These are phyloP conservation scores for Andrena bicolor DNA, from an alignment of 2,888 invertebrate species.

Conservation along the genomic window DNA sequence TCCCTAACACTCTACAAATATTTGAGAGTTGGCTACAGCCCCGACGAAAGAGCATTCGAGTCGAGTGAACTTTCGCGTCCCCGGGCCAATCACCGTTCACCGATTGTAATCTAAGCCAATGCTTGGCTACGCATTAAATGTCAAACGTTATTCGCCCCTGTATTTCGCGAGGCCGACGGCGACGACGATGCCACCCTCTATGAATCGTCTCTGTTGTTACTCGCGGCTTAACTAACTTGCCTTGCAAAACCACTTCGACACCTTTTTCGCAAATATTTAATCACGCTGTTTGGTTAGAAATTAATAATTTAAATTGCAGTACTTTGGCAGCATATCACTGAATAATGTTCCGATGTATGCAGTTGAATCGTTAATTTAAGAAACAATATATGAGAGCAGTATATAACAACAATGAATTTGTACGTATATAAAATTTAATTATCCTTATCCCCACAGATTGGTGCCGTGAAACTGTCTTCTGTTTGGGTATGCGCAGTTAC, in stretches of 20 bases:
- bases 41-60: conserved; percentile 73
- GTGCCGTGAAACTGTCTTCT: no score
- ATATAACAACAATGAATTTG: no score
- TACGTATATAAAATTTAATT: no score
- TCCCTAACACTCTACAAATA: conserved; percentile 74
- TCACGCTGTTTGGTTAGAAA: conserved; percentile 49
- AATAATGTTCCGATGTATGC: no score
- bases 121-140: conserved; percentile 81
- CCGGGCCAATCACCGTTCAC: conserved; percentile 71
- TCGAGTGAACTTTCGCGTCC: conserved; percentile 75
- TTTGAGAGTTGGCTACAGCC: conserved; percentile 70
- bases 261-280: conserved; percentile 69
- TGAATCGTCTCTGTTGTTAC: conserved; percentile 38
- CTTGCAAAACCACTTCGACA: conserved; percentile 72
- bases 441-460: no score
- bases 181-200: conserved; percentile 53
- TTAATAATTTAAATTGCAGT: conserved; percentile 18
- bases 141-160: conserved; percentile 80
- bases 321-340: no score
- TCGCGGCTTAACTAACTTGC: conserved; percentile 38
- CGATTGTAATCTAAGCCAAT: conserved; percentile 76
- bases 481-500: no score
- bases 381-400: no score
- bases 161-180: conserved; percentile 68
- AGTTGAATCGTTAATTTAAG: no score